phyloP scores from a whole-genome alignment of 2,113 vertebrate genomes.

The Carollia perspicillata region DNA sequence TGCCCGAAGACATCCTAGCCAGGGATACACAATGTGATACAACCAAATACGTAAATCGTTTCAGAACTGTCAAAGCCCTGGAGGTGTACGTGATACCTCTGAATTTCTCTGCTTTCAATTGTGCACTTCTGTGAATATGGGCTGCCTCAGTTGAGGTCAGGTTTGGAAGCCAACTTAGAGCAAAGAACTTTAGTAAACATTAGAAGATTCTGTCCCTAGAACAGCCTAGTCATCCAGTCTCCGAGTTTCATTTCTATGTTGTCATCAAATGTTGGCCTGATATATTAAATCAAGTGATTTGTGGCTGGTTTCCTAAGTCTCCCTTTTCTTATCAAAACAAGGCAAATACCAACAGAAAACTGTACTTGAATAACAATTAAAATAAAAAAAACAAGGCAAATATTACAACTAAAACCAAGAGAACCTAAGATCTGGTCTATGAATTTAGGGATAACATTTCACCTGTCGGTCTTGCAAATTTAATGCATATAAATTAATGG shows the following conservation, averaged over 20 bases:
- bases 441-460: neutral
- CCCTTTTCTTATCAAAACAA: constrained; percentile 23
- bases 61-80: neutral
- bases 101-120: neutral
- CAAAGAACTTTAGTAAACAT: neutral
- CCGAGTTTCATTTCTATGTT: neutral
- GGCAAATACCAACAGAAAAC: no score
- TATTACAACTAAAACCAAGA: neutral
- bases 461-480: neutral
- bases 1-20: neutral
- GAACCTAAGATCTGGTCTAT: neutral
- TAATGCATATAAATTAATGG: neutral
- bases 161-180: neutral
- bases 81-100: neutral
- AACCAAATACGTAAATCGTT: neutral
- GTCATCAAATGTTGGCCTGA: neutral
- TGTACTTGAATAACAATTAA: no score
- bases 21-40: neutral
- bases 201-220: neutral
- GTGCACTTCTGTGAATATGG: neutral
- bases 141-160: neutral
- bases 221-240: neutral
- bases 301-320: neutral
- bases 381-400: constrained; percentile 25
- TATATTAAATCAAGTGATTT: neutral